phyloP scores from a whole-genome alignment of 2,113 vertebrate species.

The Pedetes capensis region DNA sequence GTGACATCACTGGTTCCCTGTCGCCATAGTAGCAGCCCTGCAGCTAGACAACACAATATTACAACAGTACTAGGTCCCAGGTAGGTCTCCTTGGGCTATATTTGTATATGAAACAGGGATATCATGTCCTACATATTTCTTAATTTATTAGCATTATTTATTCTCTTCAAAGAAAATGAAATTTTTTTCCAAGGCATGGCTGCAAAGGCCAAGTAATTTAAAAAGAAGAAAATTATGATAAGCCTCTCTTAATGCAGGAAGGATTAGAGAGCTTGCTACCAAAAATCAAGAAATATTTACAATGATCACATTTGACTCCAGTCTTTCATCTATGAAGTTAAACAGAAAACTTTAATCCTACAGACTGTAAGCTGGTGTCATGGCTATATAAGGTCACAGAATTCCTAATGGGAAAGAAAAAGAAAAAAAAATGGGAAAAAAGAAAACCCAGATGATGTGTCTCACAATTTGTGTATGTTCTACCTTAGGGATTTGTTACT shows the following conservation, averaged over 20 bases:
- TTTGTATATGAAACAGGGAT: neutral
- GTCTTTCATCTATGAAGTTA: slow-evolving; percentile 78
- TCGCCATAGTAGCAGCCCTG: slow-evolving; percentile 62
- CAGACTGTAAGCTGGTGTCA: slow-evolving; percentile 67
- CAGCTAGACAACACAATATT: slow-evolving; percentile 64
- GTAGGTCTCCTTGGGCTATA: neutral
- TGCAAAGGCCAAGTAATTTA: neutral
- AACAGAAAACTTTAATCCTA: slow-evolving; percentile 82
- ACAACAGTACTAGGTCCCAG: neutral
- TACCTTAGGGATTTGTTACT: slow-evolving; percentile 72
- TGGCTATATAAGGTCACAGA: slow-evolving; percentile 85
- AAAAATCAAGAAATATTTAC: slow-evolving; percentile 82
- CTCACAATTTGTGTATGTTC: slow-evolving; percentile 38
- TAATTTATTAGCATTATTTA: slow-evolving; percentile 31
- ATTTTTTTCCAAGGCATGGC: neutral
- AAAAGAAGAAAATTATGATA: slow-evolving; percentile 37
- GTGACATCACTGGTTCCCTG: slow-evolving; percentile 31
- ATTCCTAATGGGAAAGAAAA: slow-evolving; percentile 42
- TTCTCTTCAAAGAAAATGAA: slow-evolving; percentile 9
- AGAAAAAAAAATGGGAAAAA: neutral
- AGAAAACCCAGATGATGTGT: slow-evolving; percentile 53
- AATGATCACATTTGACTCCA: slow-evolving; percentile 75
- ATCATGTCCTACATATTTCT: neutral
- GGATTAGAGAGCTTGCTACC: slow-evolving; percentile 69
- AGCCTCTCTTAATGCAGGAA: slow-evolving; percentile 65